phyloP scores from a whole-genome alignment of 2,888 invertebrate genomes.

The Synanthedon tipuliformis region DNA sequence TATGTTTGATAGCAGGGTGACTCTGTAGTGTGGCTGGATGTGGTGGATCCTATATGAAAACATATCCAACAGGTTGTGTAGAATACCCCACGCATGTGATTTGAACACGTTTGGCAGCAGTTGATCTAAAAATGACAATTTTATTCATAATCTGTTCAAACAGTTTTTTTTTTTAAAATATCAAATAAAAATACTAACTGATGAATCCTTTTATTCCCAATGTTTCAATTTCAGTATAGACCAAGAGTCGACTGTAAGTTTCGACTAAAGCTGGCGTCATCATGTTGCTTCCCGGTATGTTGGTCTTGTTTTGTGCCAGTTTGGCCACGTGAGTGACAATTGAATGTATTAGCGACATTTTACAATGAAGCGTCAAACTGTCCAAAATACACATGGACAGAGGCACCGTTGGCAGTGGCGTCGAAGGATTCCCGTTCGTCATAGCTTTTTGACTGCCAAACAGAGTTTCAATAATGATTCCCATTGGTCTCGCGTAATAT shows the following conservation, averaged over 20 bases:
- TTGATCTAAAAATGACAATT: conserved; percentile 71
- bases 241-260: conserved; percentile 91
- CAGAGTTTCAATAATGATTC: conserved; percentile 88
- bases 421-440: conserved; percentile 60
- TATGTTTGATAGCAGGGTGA: conserved; percentile 90
- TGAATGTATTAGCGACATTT: conserved; percentile 87
- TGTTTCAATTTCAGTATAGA: conserved; percentile 97
- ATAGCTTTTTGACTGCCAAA: conserved; percentile 75
- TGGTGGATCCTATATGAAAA: conserved; percentile 96
- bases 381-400: conserved; percentile 93
- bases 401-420: conserved; percentile 82
- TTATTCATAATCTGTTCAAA: too few relatives aligned
- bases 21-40: conserved; percentile 94
- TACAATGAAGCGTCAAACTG: conserved; percentile 94
- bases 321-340: conserved; percentile 92
- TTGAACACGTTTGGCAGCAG: conserved; percentile 91
- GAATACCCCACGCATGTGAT: conserved; percentile 93
- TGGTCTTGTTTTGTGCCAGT: conserved; percentile 86
- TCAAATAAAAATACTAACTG: conserved; percentile 67
- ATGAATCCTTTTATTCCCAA: conserved; percentile 97
- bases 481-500: conserved; percentile 92
- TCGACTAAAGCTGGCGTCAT: conserved; percentile 93
- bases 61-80: conserved; percentile 97
- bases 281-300: conserved; percentile 73
- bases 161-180: too few relatives aligned